phyloP scores from a whole-genome alignment of 2,797 vertebrate genomes.

The Xiphorhynchus erythropygius region DNA sequence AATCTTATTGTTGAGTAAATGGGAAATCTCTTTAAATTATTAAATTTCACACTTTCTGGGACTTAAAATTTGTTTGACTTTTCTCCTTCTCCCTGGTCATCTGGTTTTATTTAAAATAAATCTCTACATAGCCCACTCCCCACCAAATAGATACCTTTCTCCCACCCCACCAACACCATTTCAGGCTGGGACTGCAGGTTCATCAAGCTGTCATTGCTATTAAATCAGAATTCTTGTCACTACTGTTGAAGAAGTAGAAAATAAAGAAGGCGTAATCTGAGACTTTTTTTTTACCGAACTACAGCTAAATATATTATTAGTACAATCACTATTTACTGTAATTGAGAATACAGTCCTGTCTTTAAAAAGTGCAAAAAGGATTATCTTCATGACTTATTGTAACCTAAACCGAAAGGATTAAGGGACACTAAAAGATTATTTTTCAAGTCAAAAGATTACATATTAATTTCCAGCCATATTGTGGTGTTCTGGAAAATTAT shows the following conservation, averaged over 20 bases:
- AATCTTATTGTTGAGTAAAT: background rate
- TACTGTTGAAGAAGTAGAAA: background rate
- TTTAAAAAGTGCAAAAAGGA: background rate
- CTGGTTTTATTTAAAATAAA: background rate
- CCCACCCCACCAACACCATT: background rate
- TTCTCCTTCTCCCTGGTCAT: background rate
- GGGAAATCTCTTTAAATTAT: background rate
- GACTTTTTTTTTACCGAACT: background rate
- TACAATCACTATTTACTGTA: accelerated
- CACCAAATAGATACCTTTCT: background rate
- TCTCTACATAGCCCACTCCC: too few relatives aligned
- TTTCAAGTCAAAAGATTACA: background rate
- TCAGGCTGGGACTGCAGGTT: background rate
- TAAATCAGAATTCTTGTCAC: background rate
- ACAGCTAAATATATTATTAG: too few relatives aligned
- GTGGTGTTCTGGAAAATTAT: background rate
- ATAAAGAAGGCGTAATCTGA: background rate
- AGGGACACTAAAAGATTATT: background rate
- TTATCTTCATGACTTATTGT: background rate
- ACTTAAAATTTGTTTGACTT: background rate
- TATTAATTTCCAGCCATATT: background rate
- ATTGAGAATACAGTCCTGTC: background rate
- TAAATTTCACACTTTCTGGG: background rate
- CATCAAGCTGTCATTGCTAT: background rate
- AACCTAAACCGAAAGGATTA: background rate